These are phyloP conservation scores for Caenorhabditis macrosperma DNA, from an alignment of 2,888 invertebrate species.

Conservation along the genomic window DNA sequence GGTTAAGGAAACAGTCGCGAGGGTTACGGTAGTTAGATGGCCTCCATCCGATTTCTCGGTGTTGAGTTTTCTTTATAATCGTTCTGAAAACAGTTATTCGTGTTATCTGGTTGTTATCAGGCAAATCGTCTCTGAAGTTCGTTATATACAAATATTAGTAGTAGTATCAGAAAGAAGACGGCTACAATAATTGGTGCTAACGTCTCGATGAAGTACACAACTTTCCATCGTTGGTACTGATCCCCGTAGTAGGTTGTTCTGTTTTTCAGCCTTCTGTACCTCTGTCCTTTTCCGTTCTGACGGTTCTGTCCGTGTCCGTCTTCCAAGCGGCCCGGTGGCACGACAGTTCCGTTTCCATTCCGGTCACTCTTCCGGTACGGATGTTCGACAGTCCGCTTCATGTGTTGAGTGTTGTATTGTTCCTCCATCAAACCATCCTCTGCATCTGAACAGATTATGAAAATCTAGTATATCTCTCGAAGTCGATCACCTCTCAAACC, in stretches of 20 bases:
- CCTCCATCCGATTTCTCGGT: constrained; percentile 40
- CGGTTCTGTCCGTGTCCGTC: not conserved
- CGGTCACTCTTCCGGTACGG: constrained; percentile 1
- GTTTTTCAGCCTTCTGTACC: constrained; percentile 50
- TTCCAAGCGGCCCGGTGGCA: not conserved
- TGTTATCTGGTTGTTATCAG: not conserved
- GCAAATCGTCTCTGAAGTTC: constrained; percentile 11
- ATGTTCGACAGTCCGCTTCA: constrained; percentile 43
- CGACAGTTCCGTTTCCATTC: not conserved
- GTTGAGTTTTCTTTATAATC: not conserved
- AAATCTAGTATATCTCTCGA: not conserved
- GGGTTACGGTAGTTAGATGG: constrained; percentile 61
- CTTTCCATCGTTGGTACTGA: constrained; percentile 58
- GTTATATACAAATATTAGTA: constrained; percentile 52
- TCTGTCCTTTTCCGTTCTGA: constrained; percentile 2
- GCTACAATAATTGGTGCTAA: constrained; percentile 59
- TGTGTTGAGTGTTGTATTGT: constrained; percentile 44
- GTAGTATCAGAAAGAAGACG: constrained; percentile 39
- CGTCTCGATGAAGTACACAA: constrained; percentile 64
- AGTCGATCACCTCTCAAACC: constrained; percentile 24
- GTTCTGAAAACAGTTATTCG: constrained; percentile 20
- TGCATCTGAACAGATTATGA: constrained; percentile 49
- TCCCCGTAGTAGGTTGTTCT: constrained; percentile 67
- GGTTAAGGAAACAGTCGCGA: constrained; percentile 67
- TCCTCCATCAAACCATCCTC: constrained; percentile 49